Evolutionary conservation across 2,113 vertebrate species (phyloP).

Genomic region (Bostrychus sinensis): DNA sequence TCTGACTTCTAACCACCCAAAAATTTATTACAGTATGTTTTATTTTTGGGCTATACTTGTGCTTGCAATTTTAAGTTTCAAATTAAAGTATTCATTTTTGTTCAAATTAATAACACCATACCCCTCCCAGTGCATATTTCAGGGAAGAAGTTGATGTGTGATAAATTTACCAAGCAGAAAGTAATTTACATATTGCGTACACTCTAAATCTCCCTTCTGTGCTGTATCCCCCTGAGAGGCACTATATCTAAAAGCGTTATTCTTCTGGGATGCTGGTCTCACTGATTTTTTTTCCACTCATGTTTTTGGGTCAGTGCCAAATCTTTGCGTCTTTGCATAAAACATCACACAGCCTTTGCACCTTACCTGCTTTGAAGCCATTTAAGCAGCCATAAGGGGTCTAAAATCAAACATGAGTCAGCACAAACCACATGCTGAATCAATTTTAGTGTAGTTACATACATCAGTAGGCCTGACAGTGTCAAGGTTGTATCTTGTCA

Average conservation of each 20-base stretch:
- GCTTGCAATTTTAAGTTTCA: too few relatives aligned
- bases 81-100: background rate
- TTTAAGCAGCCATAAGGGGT: slow-evolving; percentile 36
- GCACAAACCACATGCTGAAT: slow-evolving; percentile 49
- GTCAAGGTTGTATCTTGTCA: slow-evolving; percentile 52
- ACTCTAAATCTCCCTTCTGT: background rate
- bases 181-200: slow-evolving; percentile 30
- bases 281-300: slow-evolving; percentile 25
- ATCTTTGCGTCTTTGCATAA: slow-evolving; percentile 54
- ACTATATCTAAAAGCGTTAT: slow-evolving; percentile 35
- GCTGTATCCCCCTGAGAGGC: slow-evolving; percentile 18
- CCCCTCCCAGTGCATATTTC: slow-evolving; percentile 3
- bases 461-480: slow-evolving; percentile 38
- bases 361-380: slow-evolving; percentile 44
- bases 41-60: too few relatives aligned
- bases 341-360: slow-evolving; percentile 51
- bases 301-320: slow-evolving; percentile 51
- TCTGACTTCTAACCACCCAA: too few relatives aligned
- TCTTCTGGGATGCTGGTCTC: slow-evolving; percentile 32
- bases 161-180: slow-evolving; percentile 4
- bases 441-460: slow-evolving; percentile 50
- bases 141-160: background rate
- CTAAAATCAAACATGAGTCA: slow-evolving; percentile 47
- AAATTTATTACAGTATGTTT: too few relatives aligned
- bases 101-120: background rate